These are phyloP conservation scores for Dasyurus viverrinus DNA, from an alignment of 2,113 vertebrate genomes.

Conservation along the genomic window DNA sequence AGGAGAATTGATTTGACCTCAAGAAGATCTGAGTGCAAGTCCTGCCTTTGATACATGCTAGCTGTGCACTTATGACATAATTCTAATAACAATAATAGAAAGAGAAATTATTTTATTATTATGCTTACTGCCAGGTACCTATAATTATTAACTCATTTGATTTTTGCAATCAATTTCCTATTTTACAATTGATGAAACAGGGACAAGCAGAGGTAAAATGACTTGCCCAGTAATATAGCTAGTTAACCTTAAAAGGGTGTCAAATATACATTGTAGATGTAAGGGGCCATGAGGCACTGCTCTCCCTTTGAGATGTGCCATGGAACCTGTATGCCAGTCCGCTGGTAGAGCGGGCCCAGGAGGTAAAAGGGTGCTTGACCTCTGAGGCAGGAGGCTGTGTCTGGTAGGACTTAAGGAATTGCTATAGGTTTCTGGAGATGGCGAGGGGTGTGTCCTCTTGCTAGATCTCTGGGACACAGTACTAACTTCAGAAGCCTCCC, in stretches of 20 bases:
- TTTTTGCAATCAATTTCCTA: background rate
- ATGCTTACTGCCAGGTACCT: background rate
- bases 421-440: too few relatives aligned
- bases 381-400: too few relatives aligned
- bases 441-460: too few relatives aligned
- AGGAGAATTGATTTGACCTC: background rate
- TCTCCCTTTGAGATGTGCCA: too few relatives aligned
- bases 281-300: too few relatives aligned
- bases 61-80: background rate
- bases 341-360: too few relatives aligned
- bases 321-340: too few relatives aligned
- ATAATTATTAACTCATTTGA: background rate
- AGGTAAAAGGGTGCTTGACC: too few relatives aligned
- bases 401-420: too few relatives aligned
- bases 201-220: background rate
- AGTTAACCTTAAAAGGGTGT: background rate
- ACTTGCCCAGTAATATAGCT: background rate
- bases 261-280: background rate
- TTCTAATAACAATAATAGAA: too few relatives aligned
- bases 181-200: background rate
- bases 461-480: too few relatives aligned
- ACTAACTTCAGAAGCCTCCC: too few relatives aligned
- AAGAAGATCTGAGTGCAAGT: background rate
- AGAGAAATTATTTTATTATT: background rate
- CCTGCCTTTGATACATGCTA: background rate